A percentile compares a stretch with the other conserved stretches of the same genome.
These are phyloP conservation scores for Poeciliopsis gracilis DNA, from an alignment of 2,797 vertebrate genomes.

Conservation along the genomic window DNA sequence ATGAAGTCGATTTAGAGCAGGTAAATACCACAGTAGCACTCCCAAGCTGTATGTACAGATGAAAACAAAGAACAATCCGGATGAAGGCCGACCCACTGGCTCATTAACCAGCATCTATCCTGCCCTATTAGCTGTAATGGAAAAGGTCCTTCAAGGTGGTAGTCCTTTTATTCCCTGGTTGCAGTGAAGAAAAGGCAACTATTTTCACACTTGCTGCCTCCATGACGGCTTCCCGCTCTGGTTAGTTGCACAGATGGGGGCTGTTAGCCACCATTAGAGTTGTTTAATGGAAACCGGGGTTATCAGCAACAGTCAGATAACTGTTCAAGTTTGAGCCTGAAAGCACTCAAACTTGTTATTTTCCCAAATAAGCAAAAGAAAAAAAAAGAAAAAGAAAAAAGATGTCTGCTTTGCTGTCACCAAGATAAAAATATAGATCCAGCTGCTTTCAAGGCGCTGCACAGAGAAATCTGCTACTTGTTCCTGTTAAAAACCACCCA, in stretches of 20 bases:
- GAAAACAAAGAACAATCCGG: conserved; percentile 39
- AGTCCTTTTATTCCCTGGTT: conserved; percentile 15
- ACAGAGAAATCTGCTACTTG: conserved; percentile 31
- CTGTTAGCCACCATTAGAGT: conserved; percentile 23
- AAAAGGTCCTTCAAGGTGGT: conserved; percentile 45
- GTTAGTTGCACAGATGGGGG: conserved; percentile 25
- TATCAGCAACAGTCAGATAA: conserved; percentile 21
- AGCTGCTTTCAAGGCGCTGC: conserved; percentile 38
- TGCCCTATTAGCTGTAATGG: conserved; percentile 44
- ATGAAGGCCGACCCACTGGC: conserved; percentile 27
- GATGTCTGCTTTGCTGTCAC: conserved; percentile 30
- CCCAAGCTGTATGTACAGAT: conserved; percentile 14
- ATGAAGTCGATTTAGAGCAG: conserved; percentile 16
- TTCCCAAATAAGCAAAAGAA: conserved; percentile 12
- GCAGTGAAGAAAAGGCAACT: conserved; percentile 26
- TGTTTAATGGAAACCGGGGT: conserved; percentile 23
- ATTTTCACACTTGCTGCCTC: conserved; percentile 31
- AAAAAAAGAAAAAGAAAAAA: neutral
- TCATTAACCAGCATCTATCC: conserved; percentile 56
- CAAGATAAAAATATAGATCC: conserved; percentile 4
- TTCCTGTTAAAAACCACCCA: conserved; percentile 36
- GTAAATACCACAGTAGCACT: conserved; percentile 12
- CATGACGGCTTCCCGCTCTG: conserved; percentile 9
- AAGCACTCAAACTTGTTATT: conserved; percentile 4
- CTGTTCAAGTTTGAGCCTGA: no score